Evolutionary conservation across 2,113 vertebrate species (phyloP).

Genomic region (Thryonomys swinderianus): DNA sequence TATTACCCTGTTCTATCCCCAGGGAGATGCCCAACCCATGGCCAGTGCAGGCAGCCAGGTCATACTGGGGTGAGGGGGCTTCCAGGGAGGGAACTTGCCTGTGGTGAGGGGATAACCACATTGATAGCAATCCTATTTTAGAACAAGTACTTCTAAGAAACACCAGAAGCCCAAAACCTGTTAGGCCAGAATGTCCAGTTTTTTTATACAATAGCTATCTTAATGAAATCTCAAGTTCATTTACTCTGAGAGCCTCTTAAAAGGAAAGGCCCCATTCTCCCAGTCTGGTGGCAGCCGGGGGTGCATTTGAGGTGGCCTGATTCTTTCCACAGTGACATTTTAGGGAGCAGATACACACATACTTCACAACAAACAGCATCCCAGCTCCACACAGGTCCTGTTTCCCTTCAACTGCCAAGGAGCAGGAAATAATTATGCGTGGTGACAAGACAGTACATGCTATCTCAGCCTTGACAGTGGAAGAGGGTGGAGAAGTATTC

Average conservation of each 20-base stretch:
- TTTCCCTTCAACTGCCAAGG: not conserved
- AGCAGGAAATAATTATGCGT: not conserved
- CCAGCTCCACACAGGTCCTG: not conserved
- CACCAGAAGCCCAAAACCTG: constrained; percentile 22
- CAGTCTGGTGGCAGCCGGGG: constrained; percentile 57
- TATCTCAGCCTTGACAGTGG: fast-evolving
- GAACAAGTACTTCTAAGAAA: constrained; percentile 20
- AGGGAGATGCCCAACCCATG: not conserved
- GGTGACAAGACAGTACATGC: too few relatives aligned
- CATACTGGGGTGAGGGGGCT: not conserved
- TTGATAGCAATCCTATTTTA: constrained; percentile 32
- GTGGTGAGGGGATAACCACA: not conserved
- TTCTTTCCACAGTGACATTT: not conserved
- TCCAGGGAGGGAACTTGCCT: not conserved
- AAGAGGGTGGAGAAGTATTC: fast-evolving
- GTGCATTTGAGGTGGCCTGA: not conserved
- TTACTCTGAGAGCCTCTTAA: constrained; percentile 65
- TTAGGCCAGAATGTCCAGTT: constrained; percentile 30
- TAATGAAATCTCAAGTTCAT: constrained; percentile 74
- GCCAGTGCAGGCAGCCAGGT: fast-evolving
- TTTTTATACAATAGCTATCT: constrained; percentile 66
- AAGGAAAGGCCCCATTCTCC: constrained; percentile 69
- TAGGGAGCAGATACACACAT: not conserved
- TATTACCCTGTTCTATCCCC: not conserved
- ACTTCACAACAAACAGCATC: not conserved